Percentiles rank a stretch among this genome's conserved stretches.
Evolutionary conservation across 2,888 invertebrate genomes (phyloP).

Genomic region (Drosophila colorata): DNA sequence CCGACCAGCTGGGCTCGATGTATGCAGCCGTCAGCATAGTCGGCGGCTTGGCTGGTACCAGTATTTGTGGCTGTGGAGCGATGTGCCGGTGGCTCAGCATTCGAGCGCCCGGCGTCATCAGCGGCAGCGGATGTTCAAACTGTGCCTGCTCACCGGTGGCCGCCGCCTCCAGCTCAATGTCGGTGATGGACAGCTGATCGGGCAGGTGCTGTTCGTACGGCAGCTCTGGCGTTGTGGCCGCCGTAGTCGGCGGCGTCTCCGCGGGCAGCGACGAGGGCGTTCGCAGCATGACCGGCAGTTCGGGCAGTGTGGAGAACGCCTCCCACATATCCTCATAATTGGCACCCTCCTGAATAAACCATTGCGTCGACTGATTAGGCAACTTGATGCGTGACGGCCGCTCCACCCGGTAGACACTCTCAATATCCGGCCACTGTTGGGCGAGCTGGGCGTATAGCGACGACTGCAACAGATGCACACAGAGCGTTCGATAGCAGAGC

Average conservation of each 20-base stretch:
- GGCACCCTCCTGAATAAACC: slow-evolving; percentile 92
- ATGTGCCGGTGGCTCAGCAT: slow-evolving; percentile 35
- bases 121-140: slow-evolving; percentile 51
- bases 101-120: slow-evolving; percentile 56
- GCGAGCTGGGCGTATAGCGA: slow-evolving; percentile 87
- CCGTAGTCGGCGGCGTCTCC: slow-evolving; percentile 63
- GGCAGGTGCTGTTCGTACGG: slow-evolving; percentile 83
- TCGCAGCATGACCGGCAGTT: slow-evolving; percentile 86
- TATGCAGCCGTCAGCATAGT: slow-evolving; percentile 16
- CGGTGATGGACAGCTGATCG: slow-evolving; percentile 82
- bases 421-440: not conserved
- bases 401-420: slow-evolving; percentile 33
- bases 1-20: slow-evolving; percentile 46
- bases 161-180: slow-evolving; percentile 63
- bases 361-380: slow-evolving; percentile 81
- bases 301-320: slow-evolving; percentile 88
- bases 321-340: slow-evolving; percentile 91
- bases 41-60: slow-evolving; percentile 24
- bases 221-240: slow-evolving; percentile 70
- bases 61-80: slow-evolving; percentile 32
- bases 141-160: slow-evolving; percentile 55
- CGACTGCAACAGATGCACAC: slow-evolving; percentile 92
- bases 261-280: slow-evolving; percentile 85
- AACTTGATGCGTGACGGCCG: slow-evolving; percentile 82
- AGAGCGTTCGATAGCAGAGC: slow-evolving; percentile 95